Evolutionary conservation across 2,113 vertebrate genomes (phyloP).

Genomic region (Lutjanus erythropterus): DNA sequence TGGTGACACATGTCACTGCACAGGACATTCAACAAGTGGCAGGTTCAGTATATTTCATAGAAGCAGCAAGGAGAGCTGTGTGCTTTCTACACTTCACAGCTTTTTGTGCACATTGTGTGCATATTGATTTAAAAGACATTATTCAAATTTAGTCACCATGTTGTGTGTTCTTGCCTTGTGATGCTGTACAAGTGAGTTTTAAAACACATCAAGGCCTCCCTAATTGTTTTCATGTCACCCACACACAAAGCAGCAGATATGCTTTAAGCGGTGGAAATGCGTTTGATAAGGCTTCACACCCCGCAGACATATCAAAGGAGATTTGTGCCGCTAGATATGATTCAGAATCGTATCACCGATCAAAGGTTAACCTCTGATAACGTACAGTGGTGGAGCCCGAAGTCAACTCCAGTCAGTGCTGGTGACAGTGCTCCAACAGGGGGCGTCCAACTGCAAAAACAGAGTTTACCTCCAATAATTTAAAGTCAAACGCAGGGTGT

Average conservation of each 20-base stretch:
- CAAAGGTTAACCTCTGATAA: slow-evolving; percentile 68
- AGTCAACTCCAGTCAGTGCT: neutral
- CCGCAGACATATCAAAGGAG: slow-evolving; percentile 5
- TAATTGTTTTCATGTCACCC: neutral
- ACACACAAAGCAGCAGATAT: neutral
- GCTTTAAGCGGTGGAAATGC: slow-evolving; percentile 1
- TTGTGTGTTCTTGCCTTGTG: neutral
- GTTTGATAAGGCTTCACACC: slow-evolving; percentile 22
- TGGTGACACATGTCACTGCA: slow-evolving; percentile 30
- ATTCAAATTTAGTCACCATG: neutral
- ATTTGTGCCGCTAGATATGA: slow-evolving; percentile 28
- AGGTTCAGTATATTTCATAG: neutral
- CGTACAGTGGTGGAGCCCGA: neutral
- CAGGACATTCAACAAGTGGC: slow-evolving; percentile 23
- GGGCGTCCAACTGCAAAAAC: neutral
- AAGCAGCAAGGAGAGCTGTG: neutral
- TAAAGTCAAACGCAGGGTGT: neutral
- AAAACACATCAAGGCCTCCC: neutral
- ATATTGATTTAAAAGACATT: neutral
- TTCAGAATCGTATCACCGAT: slow-evolving; percentile 30
- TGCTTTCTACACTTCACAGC: neutral
- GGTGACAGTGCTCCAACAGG: neutral
- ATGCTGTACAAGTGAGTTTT: neutral
- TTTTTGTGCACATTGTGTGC: neutral
- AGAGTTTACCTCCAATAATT: neutral